Conservation (phyloP, 2,113 vertebrate species). For the Nematolebias whitei region DNA sequence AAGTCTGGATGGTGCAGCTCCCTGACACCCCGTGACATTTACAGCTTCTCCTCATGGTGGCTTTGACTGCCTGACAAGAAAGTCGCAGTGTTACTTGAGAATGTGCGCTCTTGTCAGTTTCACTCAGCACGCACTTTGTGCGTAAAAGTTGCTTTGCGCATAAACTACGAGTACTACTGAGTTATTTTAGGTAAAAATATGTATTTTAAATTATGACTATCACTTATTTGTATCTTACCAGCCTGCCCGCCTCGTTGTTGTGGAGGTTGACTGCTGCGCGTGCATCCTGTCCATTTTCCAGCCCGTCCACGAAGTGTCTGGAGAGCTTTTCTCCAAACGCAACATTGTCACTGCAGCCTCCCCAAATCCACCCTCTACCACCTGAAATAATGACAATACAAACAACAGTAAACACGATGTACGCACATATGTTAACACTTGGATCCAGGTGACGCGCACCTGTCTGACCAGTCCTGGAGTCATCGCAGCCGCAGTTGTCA, state of each 20-base stretch:
- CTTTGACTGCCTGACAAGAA: slow-evolving; percentile 83
- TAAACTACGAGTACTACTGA: neutral
- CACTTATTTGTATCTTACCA: slow-evolving; percentile 77
- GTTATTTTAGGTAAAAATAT: no score
- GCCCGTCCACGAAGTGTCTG: slow-evolving; percentile 92
- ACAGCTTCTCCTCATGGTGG: slow-evolving; percentile 89
- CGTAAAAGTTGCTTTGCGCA: neutral
- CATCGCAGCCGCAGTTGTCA: slow-evolving; percentile 94
- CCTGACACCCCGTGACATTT: slow-evolving; percentile 97
- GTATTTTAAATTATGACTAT: neutral
- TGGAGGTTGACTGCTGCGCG: slow-evolving; percentile 94
- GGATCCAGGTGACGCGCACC: slow-evolving; percentile 71
- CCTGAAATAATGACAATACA: slow-evolving; percentile 74
- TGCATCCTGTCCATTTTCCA: slow-evolving; percentile 91
- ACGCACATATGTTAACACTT: no score
- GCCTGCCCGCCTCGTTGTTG: slow-evolving; percentile 93
- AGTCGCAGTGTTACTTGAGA: neutral
- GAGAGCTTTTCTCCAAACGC: slow-evolving; percentile 94
- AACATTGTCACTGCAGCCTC: slow-evolving; percentile 95
- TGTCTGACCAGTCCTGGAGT: slow-evolving; percentile 87
- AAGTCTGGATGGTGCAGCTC: slow-evolving; percentile 96
- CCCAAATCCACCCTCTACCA: slow-evolving; percentile 96
- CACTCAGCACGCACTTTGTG: no score
- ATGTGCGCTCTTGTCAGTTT: no score
- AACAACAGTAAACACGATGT: no score